A percentile compares a stretch with the other conserved stretches of the same genome.
Conservation (phyloP, 2,888 invertebrate species). For the Epinotia bilunana region DNA sequence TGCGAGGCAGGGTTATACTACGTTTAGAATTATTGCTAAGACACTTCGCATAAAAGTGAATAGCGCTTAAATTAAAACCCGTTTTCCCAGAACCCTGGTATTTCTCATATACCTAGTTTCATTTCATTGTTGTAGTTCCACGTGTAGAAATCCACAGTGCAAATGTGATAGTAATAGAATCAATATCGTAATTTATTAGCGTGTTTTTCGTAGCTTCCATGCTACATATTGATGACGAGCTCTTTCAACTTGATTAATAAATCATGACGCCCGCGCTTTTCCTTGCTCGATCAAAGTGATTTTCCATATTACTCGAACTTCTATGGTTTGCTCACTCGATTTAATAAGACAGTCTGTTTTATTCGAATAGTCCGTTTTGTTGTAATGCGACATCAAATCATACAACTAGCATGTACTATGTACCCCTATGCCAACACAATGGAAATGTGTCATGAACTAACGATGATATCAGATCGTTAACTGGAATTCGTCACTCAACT, state of each 20-base stretch:
- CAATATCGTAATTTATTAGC: neutral
- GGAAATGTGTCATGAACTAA: conserved; percentile 13
- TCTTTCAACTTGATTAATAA: conserved; percentile 9
- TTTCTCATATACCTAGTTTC: neutral
- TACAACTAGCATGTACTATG: too few relatives aligned
- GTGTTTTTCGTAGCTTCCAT: conserved; percentile 8
- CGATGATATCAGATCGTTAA: conserved; percentile 17
- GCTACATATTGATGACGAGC: neutral
- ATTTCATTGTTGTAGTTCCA: conserved; percentile 1
- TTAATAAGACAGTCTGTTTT: neutral
- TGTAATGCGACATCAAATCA: neutral
- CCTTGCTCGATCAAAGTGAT: neutral
- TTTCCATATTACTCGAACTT: neutral
- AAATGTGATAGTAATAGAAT: neutral
- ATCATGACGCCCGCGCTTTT: neutral
- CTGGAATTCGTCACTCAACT: conserved; percentile 3
- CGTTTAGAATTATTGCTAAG: neutral
- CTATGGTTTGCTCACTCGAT: neutral
- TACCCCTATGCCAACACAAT: neutral
- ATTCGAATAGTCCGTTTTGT: neutral
- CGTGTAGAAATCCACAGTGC: neutral
- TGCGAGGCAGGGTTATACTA: neutral
- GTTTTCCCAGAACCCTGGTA: neutral
- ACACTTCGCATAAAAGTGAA: conserved; percentile 1
- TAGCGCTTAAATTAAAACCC: neutral